phyloP scores from a whole-genome alignment of 2,888 invertebrate genomes.

The Iselma pallidipennis region DNA sequence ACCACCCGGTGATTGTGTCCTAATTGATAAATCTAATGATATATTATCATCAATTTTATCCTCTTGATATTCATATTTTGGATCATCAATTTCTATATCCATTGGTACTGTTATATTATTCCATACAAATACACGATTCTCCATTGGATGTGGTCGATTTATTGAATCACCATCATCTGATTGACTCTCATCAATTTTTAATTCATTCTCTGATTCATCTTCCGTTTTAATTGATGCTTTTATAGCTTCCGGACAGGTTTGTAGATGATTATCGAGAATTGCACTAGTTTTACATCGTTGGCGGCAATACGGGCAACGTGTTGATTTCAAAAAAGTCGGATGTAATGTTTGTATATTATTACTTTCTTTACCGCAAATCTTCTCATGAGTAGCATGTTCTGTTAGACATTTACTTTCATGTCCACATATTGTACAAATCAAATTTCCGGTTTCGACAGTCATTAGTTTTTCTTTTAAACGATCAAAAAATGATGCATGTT shows the following conservation, averaged over 20 bases:
- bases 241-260: constrained; percentile 67
- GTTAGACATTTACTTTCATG: constrained; percentile 80
- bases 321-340: constrained; percentile 62
- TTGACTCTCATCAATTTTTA: constrained; percentile 31
- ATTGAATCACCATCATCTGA: constrained; percentile 30
- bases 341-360: constrained; percentile 30
- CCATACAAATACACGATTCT: constrained; percentile 82
- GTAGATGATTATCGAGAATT: constrained; percentile 76
- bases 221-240: constrained; percentile 44
- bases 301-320: constrained; percentile 83
- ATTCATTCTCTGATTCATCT: constrained; percentile 39
- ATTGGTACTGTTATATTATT: constrained; percentile 65
- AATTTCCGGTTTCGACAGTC: constrained; percentile 63
- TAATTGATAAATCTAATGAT: constrained; percentile 50
- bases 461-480: constrained; percentile 76
- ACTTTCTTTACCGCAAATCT: constrained; percentile 61
- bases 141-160: constrained; percentile 72
- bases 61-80: constrained; percentile 51
- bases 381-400: constrained; percentile 79
- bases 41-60: constrained; percentile 52
- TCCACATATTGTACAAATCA: constrained; percentile 72
- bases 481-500: constrained; percentile 81
- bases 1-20: constrained; percentile 52
- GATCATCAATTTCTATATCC: constrained; percentile 50
- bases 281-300: constrained; percentile 84